Percentiles rank a stretch among this genome's conserved stretches.
These are phyloP conservation scores for Apodemus agrarius DNA, from an alignment of 2,797 vertebrate species.

Conservation along the genomic window DNA sequence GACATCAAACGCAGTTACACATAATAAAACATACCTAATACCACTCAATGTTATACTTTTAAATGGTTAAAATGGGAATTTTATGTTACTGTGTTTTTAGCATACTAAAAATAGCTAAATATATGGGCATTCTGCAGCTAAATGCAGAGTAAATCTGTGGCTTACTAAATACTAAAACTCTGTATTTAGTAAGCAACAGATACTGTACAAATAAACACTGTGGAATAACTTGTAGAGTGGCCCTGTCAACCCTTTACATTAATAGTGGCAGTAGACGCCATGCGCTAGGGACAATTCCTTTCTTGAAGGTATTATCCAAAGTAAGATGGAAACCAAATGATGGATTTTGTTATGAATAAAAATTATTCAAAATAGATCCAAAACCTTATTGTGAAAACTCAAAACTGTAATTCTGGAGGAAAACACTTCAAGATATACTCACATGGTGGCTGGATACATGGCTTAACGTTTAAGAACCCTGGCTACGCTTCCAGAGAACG, in stretches of 20 bases:
- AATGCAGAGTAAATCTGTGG: no score
- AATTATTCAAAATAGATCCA: neutral
- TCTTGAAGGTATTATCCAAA: neutral
- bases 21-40: neutral
- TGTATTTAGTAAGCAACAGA: neutral
- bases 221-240: neutral
- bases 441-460: neutral
- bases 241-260: neutral
- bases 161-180: neutral
- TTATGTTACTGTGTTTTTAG: constrained; percentile 3
- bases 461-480: neutral
- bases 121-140: neutral
- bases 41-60: neutral
- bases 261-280: neutral
- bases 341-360: neutral
- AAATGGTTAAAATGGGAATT: constrained; percentile 7
- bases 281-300: neutral
- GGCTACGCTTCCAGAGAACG: neutral
- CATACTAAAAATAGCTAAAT: neutral
- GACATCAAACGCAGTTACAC: neutral
- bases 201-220: neutral
- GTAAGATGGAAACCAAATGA: neutral
- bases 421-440: neutral
- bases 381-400: neutral
- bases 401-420: neutral